Conservation (phyloP, 2,797 vertebrate genomes). For the Benthosema pterotum region DNA sequence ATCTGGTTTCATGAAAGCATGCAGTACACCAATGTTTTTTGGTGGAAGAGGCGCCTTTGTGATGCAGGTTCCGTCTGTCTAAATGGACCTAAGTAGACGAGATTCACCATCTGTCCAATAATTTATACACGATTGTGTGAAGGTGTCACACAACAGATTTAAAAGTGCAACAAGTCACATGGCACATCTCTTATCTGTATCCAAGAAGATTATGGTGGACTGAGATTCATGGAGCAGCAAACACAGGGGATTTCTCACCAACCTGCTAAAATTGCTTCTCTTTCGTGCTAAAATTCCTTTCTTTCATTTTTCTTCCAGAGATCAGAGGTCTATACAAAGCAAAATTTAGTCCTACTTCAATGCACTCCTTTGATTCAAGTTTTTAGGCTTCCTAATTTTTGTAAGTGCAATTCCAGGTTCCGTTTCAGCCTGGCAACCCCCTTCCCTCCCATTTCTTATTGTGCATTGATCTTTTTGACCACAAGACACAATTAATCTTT, state of each 20-base stretch:
- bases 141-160: too few species aligned
- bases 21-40: too few species aligned
- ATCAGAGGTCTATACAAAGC: background rate
- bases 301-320: background rate
- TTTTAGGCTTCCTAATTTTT: conserved; percentile 10
- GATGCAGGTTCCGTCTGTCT: background rate
- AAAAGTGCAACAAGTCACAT: too few species aligned
- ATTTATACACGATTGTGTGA: too few species aligned
- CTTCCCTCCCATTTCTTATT: background rate
- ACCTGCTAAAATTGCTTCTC: background rate
- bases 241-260: background rate
- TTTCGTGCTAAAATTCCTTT: background rate
- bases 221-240: background rate
- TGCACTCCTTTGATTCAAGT: background rate
- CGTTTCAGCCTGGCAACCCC: background rate
- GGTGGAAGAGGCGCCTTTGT: too few species aligned
- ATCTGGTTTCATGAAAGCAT: too few species aligned
- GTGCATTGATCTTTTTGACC: background rate
- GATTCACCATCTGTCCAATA: background rate
- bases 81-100: background rate
- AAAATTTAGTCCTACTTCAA: background rate
- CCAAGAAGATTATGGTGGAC: background rate
- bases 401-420: background rate
- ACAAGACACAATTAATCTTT: conserved; percentile 11
- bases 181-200: background rate